These are phyloP conservation scores for Sarcophaga bullata DNA, from an alignment of 1,140 invertebrate species.

Conservation along the genomic window DNA sequence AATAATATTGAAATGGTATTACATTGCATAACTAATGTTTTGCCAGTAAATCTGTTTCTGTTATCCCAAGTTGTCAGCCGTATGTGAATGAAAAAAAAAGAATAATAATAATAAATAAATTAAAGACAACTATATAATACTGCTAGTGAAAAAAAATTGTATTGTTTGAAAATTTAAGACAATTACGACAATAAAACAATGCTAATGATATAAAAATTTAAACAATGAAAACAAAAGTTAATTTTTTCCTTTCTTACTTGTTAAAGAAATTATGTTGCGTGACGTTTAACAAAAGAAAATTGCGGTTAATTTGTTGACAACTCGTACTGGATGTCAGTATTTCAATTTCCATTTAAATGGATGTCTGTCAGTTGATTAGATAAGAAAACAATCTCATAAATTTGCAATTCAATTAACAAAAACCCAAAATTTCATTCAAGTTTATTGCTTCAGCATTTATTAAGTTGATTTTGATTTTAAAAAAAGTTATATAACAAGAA, in stretches of 20 bases:
- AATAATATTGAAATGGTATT: too few species aligned
- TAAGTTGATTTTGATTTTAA: too few species aligned
- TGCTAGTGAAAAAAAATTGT: too few species aligned
- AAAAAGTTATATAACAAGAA: too few species aligned
- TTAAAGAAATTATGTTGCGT: conserved; percentile 24
- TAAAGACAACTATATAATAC: too few species aligned
- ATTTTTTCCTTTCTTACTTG: background rate
- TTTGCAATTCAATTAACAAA: background rate
- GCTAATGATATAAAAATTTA: background rate
- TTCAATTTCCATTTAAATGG: background rate
- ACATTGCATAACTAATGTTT: too few species aligned
- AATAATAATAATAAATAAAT: too few species aligned
- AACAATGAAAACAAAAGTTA: conserved; percentile 18
- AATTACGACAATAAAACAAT: background rate
- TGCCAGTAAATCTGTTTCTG: too few species aligned
- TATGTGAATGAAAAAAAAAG: background rate
- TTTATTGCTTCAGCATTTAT: too few species aligned
- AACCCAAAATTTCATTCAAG: too few species aligned
- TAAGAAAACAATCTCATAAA: background rate
- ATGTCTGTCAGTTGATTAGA: background rate
- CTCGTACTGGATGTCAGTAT: background rate
- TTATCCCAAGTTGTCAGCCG: background rate
- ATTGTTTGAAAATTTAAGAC: too few species aligned
- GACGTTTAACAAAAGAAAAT: conserved; percentile 14
- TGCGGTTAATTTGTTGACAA: background rate